Percentiles rank a stretch among this genome's conserved stretches.
Evolutionary conservation across 1,140 invertebrate genomes (phyloP).

Genomic region (Microplitis demolitor): DNA sequence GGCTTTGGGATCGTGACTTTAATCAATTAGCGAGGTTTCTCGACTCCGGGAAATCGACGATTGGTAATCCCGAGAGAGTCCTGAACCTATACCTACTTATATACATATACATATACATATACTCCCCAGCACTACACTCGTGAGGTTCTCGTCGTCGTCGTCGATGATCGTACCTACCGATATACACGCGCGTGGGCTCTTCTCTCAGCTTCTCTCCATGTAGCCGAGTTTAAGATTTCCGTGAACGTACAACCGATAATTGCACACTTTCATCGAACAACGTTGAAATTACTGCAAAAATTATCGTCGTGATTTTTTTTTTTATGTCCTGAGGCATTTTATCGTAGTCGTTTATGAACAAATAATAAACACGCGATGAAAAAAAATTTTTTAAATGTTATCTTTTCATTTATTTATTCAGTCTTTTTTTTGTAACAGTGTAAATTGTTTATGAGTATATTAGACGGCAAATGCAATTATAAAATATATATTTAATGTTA

Average conservation of each 20-base stretch:
- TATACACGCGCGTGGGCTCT: conserved; percentile 15
- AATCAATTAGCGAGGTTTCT: conserved; percentile 57
- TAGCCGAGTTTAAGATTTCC: neutral
- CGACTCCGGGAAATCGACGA: conserved; percentile 55
- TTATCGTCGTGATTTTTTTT: neutral
- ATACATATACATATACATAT: no score
- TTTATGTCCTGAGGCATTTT: neutral
- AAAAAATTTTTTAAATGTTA: neutral
- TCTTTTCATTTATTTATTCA: neutral
- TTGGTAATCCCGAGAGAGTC: conserved; percentile 49
- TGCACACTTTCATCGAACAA: conserved; percentile 7
- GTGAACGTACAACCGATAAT: conserved; percentile 10
- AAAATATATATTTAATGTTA: no score
- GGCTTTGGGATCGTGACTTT: conserved; percentile 53
- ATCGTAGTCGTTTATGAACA: neutral
- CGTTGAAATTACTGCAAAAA: neutral
- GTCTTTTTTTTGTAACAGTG: no score
- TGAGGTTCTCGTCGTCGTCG: neutral
- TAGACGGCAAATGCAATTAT: no score
- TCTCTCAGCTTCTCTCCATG: neutral
- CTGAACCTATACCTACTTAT: neutral
- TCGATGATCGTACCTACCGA: conserved; percentile 12
- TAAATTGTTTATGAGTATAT: no score
- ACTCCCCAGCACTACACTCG: neutral
- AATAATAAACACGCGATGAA: neutral